Conservation (phyloP, 2,888 invertebrate genomes). For the Platycheirus rosarum region DNA sequence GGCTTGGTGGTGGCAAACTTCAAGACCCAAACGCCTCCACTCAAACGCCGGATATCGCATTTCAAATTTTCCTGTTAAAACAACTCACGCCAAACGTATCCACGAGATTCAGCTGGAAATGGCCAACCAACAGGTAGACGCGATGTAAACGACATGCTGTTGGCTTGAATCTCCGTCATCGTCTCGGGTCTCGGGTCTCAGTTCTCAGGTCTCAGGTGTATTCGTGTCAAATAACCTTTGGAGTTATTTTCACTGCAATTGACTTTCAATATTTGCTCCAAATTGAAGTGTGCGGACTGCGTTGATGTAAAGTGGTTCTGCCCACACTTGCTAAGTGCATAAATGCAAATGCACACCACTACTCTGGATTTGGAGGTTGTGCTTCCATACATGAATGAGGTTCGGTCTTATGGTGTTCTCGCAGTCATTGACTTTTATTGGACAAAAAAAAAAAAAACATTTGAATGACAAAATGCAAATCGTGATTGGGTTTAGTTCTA, state of each 20-base stretch:
- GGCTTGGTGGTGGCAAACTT: constrained; percentile 24
- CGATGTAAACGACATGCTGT: neutral
- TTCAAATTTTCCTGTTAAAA: constrained; percentile 58
- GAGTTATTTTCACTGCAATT: constrained; percentile 64
- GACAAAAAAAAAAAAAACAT: constrained; percentile 24
- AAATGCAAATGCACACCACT: constrained; percentile 40
- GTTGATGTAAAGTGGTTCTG: constrained; percentile 54
- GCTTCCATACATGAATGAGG: constrained; percentile 7
- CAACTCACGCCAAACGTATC: constrained; percentile 57
- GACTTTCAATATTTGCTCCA: constrained; percentile 66
- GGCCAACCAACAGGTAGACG: constrained; percentile 11
- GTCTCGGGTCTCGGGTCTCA: too few relatives aligned
- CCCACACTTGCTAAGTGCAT: constrained; percentile 59
- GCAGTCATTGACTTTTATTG: constrained; percentile 65
- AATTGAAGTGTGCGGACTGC: constrained; percentile 54
- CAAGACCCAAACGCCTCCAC: constrained; percentile 59
- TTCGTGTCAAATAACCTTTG: constrained; percentile 62
- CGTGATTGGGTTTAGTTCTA: constrained; percentile 12
- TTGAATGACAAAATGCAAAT: constrained; percentile 39
- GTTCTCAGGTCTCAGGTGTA: constrained; percentile 46
- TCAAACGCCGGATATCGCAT: constrained; percentile 70
- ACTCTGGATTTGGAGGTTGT: constrained; percentile 36
- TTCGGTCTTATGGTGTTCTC: constrained; percentile 7
- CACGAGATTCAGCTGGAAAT: constrained; percentile 14
- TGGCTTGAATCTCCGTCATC: neutral